These are phyloP conservation scores for Drosophila quinaria DNA, from an alignment of 2,888 invertebrate species.

Conservation along the genomic window DNA sequence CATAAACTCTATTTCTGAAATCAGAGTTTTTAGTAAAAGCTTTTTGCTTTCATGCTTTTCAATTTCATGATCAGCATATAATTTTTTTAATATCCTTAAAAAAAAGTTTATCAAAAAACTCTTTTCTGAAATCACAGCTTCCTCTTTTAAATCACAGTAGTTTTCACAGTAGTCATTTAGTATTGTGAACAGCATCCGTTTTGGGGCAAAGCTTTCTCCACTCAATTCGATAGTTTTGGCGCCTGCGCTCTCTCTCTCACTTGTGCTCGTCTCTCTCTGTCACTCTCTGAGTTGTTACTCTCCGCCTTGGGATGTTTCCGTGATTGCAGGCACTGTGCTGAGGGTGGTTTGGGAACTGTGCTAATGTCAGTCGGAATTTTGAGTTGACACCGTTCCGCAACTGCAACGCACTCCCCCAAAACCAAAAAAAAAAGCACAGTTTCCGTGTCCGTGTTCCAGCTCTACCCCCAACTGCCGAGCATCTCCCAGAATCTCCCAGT, in stretches of 20 bases:
- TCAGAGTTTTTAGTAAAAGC: too few species aligned
- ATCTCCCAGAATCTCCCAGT: constrained; percentile 21
- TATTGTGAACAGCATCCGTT: constrained; percentile 53
- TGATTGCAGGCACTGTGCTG: constrained; percentile 35
- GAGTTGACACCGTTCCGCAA: constrained; percentile 76
- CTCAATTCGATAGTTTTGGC: constrained; percentile 28
- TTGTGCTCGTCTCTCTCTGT: constrained; percentile 4
- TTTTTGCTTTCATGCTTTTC: not conserved
- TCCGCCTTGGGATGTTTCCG: constrained; percentile 41
- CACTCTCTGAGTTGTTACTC: constrained; percentile 16
- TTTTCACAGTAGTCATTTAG: not conserved
- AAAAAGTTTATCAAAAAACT: not conserved
- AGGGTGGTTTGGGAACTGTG: constrained; percentile 60
- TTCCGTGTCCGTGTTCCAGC: constrained; percentile 18
- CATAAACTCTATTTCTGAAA: not conserved
- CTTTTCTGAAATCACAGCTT: constrained; percentile 6
- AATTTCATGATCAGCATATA: too few species aligned
- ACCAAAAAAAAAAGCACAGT: constrained; percentile 2
- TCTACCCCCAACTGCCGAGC: constrained; percentile 18
- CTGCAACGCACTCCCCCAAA: constrained; percentile 62
- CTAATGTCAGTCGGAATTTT: constrained; percentile 76
- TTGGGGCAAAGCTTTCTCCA: constrained; percentile 24
- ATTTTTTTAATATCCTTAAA: not conserved
- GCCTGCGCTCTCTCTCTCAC: constrained; percentile 54
- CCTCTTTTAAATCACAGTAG: constrained; percentile 12